A percentile compares a stretch with the other conserved stretches of the same genome.
Conservation (phyloP, 2,888 invertebrate genomes). For the Ferrisia virgata region DNA sequence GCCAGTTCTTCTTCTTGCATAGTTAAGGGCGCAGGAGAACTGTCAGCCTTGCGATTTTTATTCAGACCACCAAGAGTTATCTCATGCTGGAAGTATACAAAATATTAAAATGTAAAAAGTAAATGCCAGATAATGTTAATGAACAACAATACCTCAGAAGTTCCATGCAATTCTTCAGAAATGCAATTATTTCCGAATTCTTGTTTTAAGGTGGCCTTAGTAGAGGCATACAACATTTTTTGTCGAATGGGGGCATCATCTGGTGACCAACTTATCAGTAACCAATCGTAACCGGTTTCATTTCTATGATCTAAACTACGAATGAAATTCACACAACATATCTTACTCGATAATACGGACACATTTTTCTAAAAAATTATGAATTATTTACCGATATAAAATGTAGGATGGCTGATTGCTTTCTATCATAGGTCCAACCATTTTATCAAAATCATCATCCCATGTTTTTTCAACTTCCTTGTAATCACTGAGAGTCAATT, state of each 20-base stretch:
- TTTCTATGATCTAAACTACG: conserved; percentile 71
- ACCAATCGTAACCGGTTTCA: conserved; percentile 83
- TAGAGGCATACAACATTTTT: conserved; percentile 98
- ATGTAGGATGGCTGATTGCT: conserved; percentile 87
- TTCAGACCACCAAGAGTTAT: conserved; percentile 77
- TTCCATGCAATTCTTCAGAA: conserved; percentile 91
- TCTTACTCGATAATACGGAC: not conserved
- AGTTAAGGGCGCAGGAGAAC: conserved; percentile 87
- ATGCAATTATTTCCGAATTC: conserved; percentile 94
- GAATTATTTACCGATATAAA: conserved; percentile 66
- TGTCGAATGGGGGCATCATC: conserved; percentile 85
- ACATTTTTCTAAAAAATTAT: not conserved
- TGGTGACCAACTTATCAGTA: conserved; percentile 91
- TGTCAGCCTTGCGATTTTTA: conserved; percentile 70
- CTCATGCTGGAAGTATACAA: conserved; percentile 63
- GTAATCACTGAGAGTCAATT: conserved; percentile 66
- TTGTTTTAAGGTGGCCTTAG: conserved; percentile 92
- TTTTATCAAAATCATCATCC: conserved; percentile 82
- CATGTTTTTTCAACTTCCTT: conserved; percentile 69
- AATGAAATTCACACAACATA: not conserved
- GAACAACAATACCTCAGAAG: conserved; percentile 54
- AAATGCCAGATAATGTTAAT: too few species aligned
- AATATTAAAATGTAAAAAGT: too few species aligned
- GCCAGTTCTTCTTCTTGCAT: conserved; percentile 80
- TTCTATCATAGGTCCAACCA: conserved; percentile 67